Evolutionary conservation across 2,888 invertebrate genomes (phyloP).

Genomic region (Xestia ashworthii): DNA sequence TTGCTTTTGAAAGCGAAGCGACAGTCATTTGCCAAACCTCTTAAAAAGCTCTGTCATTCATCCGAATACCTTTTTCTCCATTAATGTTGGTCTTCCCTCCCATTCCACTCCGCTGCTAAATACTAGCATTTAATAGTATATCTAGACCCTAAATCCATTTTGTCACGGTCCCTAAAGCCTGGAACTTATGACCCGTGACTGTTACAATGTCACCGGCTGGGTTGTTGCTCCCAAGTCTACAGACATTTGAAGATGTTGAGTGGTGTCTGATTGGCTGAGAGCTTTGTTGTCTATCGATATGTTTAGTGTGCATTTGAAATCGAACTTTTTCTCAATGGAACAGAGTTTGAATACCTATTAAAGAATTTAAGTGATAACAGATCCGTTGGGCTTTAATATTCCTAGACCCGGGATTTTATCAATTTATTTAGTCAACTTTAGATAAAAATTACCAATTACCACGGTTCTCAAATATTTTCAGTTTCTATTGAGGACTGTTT

Average conservation of each 20-base stretch:
- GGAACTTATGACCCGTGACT: slow-evolving; percentile 35
- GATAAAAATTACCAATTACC: not conserved
- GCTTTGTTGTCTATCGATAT: slow-evolving; percentile 1
- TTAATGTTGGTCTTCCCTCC: not conserved
- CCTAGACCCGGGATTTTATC: not conserved
- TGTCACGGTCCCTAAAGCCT: not conserved
- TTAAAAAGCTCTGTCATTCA: not conserved
- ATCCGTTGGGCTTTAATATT: not conserved
- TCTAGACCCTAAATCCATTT: slow-evolving; percentile 37
- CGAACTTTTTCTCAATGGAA: not conserved
- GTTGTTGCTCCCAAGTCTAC: slow-evolving; percentile 29
- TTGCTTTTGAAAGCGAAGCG: not conserved
- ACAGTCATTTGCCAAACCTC: not conserved
- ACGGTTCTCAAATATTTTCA: not conserved
- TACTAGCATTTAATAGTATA: slow-evolving; percentile 6
- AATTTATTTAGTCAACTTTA: not conserved
- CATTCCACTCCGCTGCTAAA: not conserved
- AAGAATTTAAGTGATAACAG: not conserved
- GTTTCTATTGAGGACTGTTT: not conserved
- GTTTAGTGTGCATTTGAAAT: not conserved
- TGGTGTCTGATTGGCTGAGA: slow-evolving; percentile 12
- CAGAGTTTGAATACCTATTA: not conserved
- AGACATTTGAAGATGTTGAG: not conserved
- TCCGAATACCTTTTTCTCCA: no score
- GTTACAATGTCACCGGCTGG: slow-evolving; percentile 46